These are phyloP conservation scores for Calvadosia cruxmelitensis DNA, from an alignment of 30 jellyfish, hydroid and myxozoan genomes.

Conservation along the genomic window DNA sequence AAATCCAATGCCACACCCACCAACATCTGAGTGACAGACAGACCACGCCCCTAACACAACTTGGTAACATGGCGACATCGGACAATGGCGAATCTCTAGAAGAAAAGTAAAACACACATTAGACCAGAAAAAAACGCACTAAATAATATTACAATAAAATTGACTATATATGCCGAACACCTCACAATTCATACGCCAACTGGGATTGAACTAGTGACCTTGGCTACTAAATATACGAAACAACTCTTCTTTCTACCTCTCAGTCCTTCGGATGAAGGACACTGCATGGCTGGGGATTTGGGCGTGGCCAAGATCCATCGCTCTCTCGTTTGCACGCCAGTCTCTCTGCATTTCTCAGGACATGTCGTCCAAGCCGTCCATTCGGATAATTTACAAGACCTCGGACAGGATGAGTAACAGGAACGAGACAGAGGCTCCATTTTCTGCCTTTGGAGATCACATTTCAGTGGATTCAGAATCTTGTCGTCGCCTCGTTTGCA, in stretches of 20 bases:
- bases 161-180: no score
- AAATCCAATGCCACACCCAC: conserved; percentile 33
- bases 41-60: conserved; percentile 24
- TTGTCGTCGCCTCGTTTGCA: conserved; percentile 46
- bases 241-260: no score
- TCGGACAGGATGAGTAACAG: conserved; percentile 47
- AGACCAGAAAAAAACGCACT: no score
- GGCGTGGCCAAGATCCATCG: conserved; percentile 33
- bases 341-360: conserved; percentile 23
- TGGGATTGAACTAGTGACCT: no score
- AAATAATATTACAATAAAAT: no score
- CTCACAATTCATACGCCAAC: no score
- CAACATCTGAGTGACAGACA: conserved; percentile 15
- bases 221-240: background rate
- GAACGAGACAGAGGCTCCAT: conserved; percentile 22
- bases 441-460: conserved; percentile 34
- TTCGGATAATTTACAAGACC: conserved; percentile 45
- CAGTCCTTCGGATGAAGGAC: conserved; percentile 24
- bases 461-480: conserved; percentile 26
- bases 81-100: conserved; percentile 43
- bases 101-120: no score
- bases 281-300: conserved; percentile 28
- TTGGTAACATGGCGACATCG: conserved; percentile 30
- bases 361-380: conserved; percentile 52
- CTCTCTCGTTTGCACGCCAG: conserved; percentile 24